A percentile compares a stretch with the other conserved stretches of the same genome.
These are phyloP conservation scores for Hypotaenidia okinawae DNA, from an alignment of 2,797 vertebrate genomes.

Conservation along the genomic window DNA sequence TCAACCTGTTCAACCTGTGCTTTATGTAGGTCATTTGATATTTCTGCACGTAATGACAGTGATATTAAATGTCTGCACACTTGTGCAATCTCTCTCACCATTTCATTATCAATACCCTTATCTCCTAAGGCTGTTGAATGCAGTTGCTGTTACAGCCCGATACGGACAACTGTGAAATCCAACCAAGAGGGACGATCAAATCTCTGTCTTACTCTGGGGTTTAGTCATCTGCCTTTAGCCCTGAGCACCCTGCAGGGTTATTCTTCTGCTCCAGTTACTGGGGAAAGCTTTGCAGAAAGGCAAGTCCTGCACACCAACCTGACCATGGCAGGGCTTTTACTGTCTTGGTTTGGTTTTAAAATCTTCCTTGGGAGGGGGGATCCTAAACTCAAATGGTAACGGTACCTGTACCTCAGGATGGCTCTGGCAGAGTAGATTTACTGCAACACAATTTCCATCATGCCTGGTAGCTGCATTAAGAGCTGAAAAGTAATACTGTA, in stretches of 20 bases:
- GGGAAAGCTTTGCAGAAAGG: background rate
- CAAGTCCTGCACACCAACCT: background rate
- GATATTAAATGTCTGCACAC: background rate
- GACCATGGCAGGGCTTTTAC: background rate
- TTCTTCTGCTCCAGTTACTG: conserved; percentile 62
- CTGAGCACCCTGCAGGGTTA: conserved; percentile 3
- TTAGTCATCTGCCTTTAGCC: conserved; percentile 5
- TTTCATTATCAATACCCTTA: background rate
- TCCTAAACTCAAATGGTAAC: background rate
- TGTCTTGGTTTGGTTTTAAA: background rate
- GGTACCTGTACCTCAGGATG: background rate
- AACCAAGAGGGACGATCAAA: background rate
- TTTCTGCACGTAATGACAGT: background rate
- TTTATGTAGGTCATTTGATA: background rate
- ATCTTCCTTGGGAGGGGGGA: background rate
- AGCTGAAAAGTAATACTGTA: background rate
- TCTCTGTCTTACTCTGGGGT: background rate
- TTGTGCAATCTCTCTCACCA: background rate
- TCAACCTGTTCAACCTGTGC: background rate
- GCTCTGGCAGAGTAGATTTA: background rate
- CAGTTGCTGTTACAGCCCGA: background rate
- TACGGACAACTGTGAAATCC: background rate
- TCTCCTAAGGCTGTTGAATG: background rate
- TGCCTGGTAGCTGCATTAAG: background rate
- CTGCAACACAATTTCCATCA: background rate